Conservation (phyloP, 2,113 vertebrate genomes). For the Phaethornis superciliosus region DNA sequence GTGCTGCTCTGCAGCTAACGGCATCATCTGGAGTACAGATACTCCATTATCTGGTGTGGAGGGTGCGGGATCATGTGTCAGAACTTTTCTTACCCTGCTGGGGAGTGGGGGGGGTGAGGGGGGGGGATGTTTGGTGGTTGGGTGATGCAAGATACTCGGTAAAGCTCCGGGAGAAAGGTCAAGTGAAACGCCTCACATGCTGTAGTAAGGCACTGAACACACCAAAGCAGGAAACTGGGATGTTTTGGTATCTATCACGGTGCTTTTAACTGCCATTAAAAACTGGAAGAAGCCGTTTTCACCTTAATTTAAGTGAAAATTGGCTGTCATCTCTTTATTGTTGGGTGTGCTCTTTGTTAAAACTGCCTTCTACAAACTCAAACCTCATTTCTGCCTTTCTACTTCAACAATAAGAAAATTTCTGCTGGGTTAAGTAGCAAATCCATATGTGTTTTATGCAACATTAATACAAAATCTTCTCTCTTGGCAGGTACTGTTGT, state of each 20-base stretch:
- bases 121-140: not conserved
- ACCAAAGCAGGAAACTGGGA: not conserved
- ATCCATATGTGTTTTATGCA: not conserved
- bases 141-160: not conserved
- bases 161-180: not conserved
- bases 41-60: not conserved
- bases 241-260: not conserved
- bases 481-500: slow-evolving; percentile 22
- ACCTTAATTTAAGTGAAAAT: not conserved
- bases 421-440: not conserved
- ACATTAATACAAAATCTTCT: not conserved
- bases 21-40: slow-evolving; percentile 1
- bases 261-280: not conserved
- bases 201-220: rapidly evolving
- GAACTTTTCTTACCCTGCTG: not conserved
- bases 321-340: not conserved
- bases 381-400: not conserved
- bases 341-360: not conserved
- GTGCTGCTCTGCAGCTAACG: not conserved
- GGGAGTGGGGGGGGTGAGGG: too few species aligned
- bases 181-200: not conserved
- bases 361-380: not conserved
- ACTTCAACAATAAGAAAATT: not conserved
- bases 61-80: not conserved
- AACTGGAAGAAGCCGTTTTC: not conserved